Evolutionary conservation across 1,140 invertebrate genomes (phyloP).

Genomic region (Phocides pigmalion): DNA sequence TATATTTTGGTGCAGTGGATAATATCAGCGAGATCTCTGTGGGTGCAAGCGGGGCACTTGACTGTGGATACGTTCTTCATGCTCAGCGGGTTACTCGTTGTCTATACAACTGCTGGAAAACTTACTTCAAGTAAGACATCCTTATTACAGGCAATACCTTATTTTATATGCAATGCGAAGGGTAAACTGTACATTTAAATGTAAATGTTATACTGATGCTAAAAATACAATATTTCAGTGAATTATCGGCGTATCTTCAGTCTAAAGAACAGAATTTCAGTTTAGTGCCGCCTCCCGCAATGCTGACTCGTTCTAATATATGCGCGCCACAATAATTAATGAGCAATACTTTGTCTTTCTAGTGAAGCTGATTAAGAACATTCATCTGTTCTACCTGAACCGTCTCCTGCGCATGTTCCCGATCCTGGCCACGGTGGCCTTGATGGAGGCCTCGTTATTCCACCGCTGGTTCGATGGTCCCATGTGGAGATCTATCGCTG

Average conservation of each 20-base stretch:
- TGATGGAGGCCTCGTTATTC: slow-evolving; percentile 84
- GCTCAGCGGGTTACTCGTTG: slow-evolving; percentile 84
- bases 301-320: too few species aligned
- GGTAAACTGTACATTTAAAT: too few species aligned
- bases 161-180: too few species aligned
- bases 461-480: slow-evolving; percentile 85
- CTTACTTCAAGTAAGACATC: slow-evolving; percentile 64
- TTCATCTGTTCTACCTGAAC: slow-evolving; percentile 84
- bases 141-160: too few species aligned
- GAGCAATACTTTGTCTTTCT: slow-evolving; percentile 39
- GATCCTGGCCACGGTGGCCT: slow-evolving; percentile 82
- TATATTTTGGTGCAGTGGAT: slow-evolving; percentile 52
- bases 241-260: too few species aligned
- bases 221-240: too few species aligned
- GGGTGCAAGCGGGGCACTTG: slow-evolving; percentile 68
- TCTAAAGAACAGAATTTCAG: too few species aligned
- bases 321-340: neutral
- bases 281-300: too few species aligned
- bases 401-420: slow-evolving; percentile 85
- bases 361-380: slow-evolving; percentile 56
- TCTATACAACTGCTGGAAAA: slow-evolving; percentile 83
- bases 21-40: slow-evolving; percentile 45
- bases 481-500: slow-evolving; percentile 78
- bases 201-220: too few species aligned
- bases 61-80: slow-evolving; percentile 85